Conservation (phyloP, 1,140 invertebrate species). For the Acromyrmex charruanus region DNA sequence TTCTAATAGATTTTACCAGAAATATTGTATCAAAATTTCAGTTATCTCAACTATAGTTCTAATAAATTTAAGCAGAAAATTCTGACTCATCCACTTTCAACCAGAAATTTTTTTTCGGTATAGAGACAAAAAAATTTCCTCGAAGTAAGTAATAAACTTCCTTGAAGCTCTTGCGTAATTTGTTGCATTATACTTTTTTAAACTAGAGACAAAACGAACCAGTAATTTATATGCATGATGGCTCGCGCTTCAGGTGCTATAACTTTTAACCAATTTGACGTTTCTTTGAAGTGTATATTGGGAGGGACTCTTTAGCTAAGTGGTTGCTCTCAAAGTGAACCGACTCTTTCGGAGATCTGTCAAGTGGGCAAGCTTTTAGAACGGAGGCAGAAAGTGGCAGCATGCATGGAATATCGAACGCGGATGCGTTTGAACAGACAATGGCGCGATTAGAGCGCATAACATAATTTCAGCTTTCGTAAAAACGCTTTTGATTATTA, state of each 20-base stretch:
- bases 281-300: conserved; percentile 64
- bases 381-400: conserved; percentile 49
- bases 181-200: not conserved
- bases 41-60: no score
- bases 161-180: not conserved
- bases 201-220: not conserved
- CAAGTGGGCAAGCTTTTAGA: conserved; percentile 61
- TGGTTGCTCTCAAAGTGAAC: conserved; percentile 61
- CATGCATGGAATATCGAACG: conserved; percentile 33
- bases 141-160: not conserved
- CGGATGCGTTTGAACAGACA: conserved; percentile 49
- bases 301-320: conserved; percentile 48
- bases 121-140: not conserved
- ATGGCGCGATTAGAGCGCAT: conserved; percentile 29
- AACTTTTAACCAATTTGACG: conserved; percentile 60
- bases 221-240: conserved; percentile 31
- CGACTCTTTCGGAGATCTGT: conserved; percentile 52
- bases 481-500: not conserved
- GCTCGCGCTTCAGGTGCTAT: conserved; percentile 49
- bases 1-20: no score
- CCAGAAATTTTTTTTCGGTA: no score
- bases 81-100: no score
- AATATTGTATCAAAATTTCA: no score
- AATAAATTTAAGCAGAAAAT: no score
- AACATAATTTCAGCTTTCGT: conserved; percentile 29